These are phyloP conservation scores for Menura novaehollandiae DNA, from an alignment of 2,113 vertebrate species.

Conservation along the genomic window DNA sequence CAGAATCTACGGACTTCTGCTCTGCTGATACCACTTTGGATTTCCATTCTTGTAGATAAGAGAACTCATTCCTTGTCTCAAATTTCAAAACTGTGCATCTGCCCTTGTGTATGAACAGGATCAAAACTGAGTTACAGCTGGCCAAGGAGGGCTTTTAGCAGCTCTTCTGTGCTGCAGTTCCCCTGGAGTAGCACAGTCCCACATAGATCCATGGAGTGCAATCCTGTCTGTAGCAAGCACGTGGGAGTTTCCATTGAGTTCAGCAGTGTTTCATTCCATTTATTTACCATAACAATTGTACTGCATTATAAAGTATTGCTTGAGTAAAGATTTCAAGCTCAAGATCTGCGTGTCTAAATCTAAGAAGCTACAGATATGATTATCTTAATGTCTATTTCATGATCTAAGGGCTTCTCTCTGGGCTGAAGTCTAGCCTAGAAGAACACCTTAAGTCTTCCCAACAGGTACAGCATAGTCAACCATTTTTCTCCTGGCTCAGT, in stretches of 20 bases:
- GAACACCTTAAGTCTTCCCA: constrained; percentile 11
- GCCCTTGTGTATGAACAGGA: background rate
- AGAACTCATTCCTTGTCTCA: background rate
- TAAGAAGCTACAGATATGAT: background rate
- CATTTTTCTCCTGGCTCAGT: background rate
- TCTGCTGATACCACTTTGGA: background rate
- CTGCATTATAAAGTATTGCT: background rate
- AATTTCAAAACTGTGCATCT: background rate
- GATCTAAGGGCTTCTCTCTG: background rate
- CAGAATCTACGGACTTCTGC: background rate
- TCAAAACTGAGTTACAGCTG: background rate
- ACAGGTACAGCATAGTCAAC: background rate
- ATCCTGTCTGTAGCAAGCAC: background rate
- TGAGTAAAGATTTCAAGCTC: background rate
- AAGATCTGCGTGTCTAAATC: background rate
- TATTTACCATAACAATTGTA: background rate
- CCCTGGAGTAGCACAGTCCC: background rate
- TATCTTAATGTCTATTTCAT: background rate
- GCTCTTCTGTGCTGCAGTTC: background rate
- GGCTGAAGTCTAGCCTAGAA: background rate
- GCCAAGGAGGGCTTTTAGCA: background rate
- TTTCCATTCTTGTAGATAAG: background rate
- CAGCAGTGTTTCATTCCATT: background rate
- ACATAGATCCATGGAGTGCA: background rate
- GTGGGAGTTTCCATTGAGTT: background rate